A percentile compares a stretch with the other conserved stretches of the same genome.
Conservation (phyloP, 1,140 invertebrate species). For the Drosophila ironensis region DNA sequence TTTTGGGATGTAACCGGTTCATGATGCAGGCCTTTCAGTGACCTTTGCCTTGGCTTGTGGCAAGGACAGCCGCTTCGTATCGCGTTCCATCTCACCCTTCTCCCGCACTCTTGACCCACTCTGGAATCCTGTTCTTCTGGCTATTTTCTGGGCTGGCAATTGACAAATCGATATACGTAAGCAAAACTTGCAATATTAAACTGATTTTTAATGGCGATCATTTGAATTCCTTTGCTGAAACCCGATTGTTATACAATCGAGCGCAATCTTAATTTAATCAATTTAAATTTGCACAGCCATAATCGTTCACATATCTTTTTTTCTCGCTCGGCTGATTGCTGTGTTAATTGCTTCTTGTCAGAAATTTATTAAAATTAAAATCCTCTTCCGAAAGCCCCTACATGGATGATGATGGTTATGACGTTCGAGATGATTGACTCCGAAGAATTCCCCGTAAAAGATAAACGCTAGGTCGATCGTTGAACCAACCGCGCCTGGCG, state of each 20-base stretch:
- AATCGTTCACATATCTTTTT: slow-evolving; percentile 12
- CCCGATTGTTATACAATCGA: slow-evolving; percentile 30
- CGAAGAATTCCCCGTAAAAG: slow-evolving; percentile 10
- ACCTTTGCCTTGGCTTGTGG: slow-evolving; percentile 37
- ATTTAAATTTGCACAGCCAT: slow-evolving; percentile 15
- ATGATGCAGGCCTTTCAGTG: slow-evolving; percentile 5
- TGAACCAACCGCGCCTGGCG: slow-evolving; percentile 15
- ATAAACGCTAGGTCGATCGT: slow-evolving; percentile 37
- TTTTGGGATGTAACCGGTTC: slow-evolving; percentile 22
- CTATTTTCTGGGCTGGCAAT: background rate
- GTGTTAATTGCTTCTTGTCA: slow-evolving; percentile 22
- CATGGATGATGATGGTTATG: slow-evolving; percentile 8
- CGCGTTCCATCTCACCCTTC: background rate
- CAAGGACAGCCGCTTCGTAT: slow-evolving; percentile 22
- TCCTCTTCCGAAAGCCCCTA: slow-evolving; percentile 2
- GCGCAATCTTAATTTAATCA: slow-evolving; percentile 28
- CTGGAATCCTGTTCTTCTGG: background rate
- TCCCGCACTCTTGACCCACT: slow-evolving; percentile 18
- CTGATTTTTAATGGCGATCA: slow-evolving; percentile 22
- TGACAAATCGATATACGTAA: slow-evolving; percentile 15
- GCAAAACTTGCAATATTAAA: slow-evolving; percentile 31
- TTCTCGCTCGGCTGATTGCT: slow-evolving; percentile 18
- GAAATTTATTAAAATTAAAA: slow-evolving; percentile 28
- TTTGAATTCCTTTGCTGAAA: slow-evolving; percentile 19
- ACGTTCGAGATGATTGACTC: slow-evolving; percentile 14